phyloP scores from a whole-genome alignment of 2,888 invertebrate genomes.

The Chrysomela aeneicollis region DNA sequence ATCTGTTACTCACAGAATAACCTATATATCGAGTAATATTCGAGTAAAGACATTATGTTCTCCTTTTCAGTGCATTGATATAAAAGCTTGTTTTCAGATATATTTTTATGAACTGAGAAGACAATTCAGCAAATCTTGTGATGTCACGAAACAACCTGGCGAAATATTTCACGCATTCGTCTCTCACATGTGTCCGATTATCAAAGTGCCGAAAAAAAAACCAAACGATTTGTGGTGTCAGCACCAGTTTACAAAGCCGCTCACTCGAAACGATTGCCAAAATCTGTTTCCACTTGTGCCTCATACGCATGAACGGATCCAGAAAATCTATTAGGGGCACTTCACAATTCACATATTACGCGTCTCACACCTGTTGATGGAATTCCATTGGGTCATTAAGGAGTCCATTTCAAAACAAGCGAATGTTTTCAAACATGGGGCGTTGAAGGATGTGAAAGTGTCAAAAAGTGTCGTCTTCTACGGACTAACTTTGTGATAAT shows the following conservation, averaged over 20 bases:
- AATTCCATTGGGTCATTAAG: constrained; percentile 21
- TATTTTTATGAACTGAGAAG: too few relatives aligned
- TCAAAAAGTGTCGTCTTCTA: neutral
- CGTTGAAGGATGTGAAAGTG: neutral
- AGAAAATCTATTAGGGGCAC: constrained; percentile 35
- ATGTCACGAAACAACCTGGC: too few relatives aligned
- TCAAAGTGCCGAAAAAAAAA: constrained; percentile 1
- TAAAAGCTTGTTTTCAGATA: too few relatives aligned
- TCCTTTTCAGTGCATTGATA: too few relatives aligned
- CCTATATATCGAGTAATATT: too few relatives aligned
- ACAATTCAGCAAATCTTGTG: too few relatives aligned
- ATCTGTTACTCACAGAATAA: too few relatives aligned
- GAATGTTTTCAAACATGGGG: neutral
- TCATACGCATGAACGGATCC: constrained; percentile 23
- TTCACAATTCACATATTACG: constrained; percentile 22
- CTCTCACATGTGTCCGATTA: neutral
- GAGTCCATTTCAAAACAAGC: constrained; percentile 26
- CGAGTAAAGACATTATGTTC: too few relatives aligned
- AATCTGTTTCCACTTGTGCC: constrained; percentile 41
- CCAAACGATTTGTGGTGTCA: constrained; percentile 5
- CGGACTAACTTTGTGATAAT: too few relatives aligned
- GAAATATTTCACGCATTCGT: neutral
- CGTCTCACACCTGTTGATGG: constrained; percentile 25
- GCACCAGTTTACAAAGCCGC: neutral
- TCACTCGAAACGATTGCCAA: constrained; percentile 16